phyloP scores from a whole-genome alignment of 2,888 invertebrate genomes.

The Formica aserva region DNA sequence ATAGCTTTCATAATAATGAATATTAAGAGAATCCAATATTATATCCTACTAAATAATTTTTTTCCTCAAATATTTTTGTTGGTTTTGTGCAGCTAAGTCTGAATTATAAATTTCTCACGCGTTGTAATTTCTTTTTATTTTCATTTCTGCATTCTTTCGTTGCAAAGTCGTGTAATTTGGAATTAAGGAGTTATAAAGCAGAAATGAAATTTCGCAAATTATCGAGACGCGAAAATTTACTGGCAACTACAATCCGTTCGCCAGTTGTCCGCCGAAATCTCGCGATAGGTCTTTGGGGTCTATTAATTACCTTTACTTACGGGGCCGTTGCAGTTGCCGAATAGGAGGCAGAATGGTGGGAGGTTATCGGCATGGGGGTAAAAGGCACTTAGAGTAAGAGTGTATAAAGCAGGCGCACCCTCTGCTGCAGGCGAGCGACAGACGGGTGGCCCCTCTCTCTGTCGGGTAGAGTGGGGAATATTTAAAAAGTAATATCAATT shows the following conservation, averaged over 20 bases:
- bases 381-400: conserved; percentile 83
- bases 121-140: neutral
- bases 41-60: neutral
- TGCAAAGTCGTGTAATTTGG: neutral
- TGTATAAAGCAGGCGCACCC: conserved; percentile 82
- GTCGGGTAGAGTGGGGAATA: conserved; percentile 82
- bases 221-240: conserved; percentile 78
- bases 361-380: conserved; percentile 72
- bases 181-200: neutral
- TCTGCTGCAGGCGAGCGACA: conserved; percentile 79
- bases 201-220: conserved; percentile 47
- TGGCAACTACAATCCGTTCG: conserved; percentile 75
- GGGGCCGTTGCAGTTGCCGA: conserved; percentile 59
- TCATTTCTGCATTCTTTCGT: neutral
- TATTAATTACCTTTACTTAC: conserved; percentile 84
- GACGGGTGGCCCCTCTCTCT: conserved; percentile 78
- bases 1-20: neutral
- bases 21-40: neutral
- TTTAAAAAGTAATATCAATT: conserved; percentile 86
- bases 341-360: conserved; percentile 57
- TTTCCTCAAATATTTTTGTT: neutral
- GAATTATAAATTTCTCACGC: neutral
- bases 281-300: conserved; percentile 78
- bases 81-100: neutral
- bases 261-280: conserved; percentile 77